Conservation (phyloP, 2,113 vertebrate genomes). For the Bothrops jararaca region DNA sequence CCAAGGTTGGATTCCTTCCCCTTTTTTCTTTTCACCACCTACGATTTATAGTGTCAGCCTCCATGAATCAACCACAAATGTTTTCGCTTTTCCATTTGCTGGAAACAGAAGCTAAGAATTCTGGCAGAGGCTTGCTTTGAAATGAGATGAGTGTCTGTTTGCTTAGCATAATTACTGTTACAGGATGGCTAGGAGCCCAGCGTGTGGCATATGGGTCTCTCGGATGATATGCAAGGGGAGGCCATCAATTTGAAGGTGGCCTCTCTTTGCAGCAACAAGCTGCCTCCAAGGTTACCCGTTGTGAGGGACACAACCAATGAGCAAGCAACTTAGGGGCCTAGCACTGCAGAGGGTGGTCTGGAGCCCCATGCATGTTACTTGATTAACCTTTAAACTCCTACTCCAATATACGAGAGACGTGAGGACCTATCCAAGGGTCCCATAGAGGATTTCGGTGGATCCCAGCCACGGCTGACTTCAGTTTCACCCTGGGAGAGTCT, state of each 20-base stretch:
- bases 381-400: neutral
- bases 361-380: neutral
- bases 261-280: neutral
- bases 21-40: neutral
- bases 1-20: slow-evolving; percentile 7
- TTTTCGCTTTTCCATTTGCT: fast-evolving
- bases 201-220: neutral
- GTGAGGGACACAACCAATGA: neutral
- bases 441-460: neutral
- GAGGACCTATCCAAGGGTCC: too few relatives aligned
- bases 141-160: neutral
- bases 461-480: slow-evolving; percentile 8
- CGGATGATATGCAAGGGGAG: neutral
- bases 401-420: neutral
- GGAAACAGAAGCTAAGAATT: slow-evolving; percentile 14
- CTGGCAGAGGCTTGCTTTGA: neutral
- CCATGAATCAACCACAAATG: slow-evolving; percentile 16
- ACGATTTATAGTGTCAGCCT: neutral
- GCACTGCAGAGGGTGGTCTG: neutral
- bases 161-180: neutral
- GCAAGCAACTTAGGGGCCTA: too few relatives aligned
- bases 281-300: neutral
- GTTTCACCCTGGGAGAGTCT: slow-evolving; percentile 19
- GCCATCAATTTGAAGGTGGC: neutral
- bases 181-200: neutral